Evolutionary conservation across 2,888 invertebrate genomes (phyloP), one percentile per base, ranked within the genome.

Genomic region (Cheilosia vernalis): DNA sequence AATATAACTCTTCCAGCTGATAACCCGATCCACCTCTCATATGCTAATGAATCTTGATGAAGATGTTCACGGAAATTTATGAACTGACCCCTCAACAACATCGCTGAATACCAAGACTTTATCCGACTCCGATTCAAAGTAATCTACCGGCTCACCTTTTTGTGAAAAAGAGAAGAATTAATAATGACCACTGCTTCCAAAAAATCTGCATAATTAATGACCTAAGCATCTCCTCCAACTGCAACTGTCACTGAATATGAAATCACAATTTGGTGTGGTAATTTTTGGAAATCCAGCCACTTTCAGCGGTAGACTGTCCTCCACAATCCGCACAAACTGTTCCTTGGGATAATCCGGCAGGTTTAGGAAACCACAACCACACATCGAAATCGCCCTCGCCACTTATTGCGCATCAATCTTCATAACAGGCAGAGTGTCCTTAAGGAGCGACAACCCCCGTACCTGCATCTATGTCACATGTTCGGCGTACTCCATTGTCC

Each of bases 401-500:
- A 49, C 24, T 27, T 30, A 60, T 76, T 63, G 66, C 72, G 73
- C 67, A 73, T 66, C 40, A 64, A 73, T 63, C 19, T 27, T 17
- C 13, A n/a, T n/a, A 13, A 47, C 37, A 53, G 27, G 47, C 33
- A 44, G 21, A 42, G 15, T 33, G 19, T 51, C 15, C 63, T 63
- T 27, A 58, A 70, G 17, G 58, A 21, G 60, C 37, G 33, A 56
- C 13, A 33, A 13, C 40, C 37, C 13, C 27, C 51, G 27, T 73
- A 73, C 73, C 40, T 61, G 27, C 24, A 30, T 30, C 55, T 21
- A 49, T 64, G 56, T 72, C 78, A 78, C 78, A 72, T 70, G 69
- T 42, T 56, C 69, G 51, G 47, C 72, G 60, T 66, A 72, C 51
- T 58, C 53, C 73, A 69, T 84, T 84, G 84, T 84, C 84, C 84